phyloP scores from a whole-genome alignment of 2,797 vertebrate species.

The Epinephelus malabaricus region DNA sequence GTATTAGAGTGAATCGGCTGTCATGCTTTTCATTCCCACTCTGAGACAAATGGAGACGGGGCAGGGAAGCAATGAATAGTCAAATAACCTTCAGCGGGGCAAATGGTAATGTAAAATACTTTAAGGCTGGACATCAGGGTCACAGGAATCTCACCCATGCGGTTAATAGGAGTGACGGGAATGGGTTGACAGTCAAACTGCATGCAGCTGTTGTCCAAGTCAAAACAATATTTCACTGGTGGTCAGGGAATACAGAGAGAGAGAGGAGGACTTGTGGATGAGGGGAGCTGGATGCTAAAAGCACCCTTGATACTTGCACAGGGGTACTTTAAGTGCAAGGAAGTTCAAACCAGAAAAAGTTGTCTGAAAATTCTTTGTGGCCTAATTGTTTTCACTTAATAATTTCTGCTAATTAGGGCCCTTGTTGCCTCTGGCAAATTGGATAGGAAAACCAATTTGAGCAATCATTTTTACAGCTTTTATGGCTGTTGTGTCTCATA shows the following conservation, averaged over 20 bases:
- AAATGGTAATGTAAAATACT: slow-evolving; percentile 55
- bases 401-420: slow-evolving; percentile 66
- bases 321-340: slow-evolving; percentile 19
- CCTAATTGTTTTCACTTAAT: slow-evolving; percentile 75
- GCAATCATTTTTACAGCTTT: slow-evolving; percentile 73
- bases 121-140: slow-evolving; percentile 48
- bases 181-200: slow-evolving; percentile 56
- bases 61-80: slow-evolving; percentile 48
- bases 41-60: slow-evolving; percentile 46
- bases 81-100: slow-evolving; percentile 59
- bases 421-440: slow-evolving; percentile 69
- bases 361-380: slow-evolving; percentile 46
- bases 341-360: slow-evolving; percentile 41
- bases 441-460: slow-evolving; percentile 74
- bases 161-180: slow-evolving; percentile 47
- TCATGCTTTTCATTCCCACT: slow-evolving; percentile 45
- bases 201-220: slow-evolving; percentile 54
- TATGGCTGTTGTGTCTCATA: slow-evolving; percentile 62
- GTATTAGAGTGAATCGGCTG: slow-evolving; percentile 48
- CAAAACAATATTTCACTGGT: slow-evolving; percentile 50
- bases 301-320: slow-evolving; percentile 4
- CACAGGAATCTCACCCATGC: slow-evolving; percentile 54
- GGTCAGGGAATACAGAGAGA: slow-evolving; percentile 32
- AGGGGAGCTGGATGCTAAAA: slow-evolving; percentile 29
- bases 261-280: slow-evolving; percentile 9